phyloP scores from a whole-genome alignment of 2,888 invertebrate species.

The Cryptocheilus praepositus region DNA sequence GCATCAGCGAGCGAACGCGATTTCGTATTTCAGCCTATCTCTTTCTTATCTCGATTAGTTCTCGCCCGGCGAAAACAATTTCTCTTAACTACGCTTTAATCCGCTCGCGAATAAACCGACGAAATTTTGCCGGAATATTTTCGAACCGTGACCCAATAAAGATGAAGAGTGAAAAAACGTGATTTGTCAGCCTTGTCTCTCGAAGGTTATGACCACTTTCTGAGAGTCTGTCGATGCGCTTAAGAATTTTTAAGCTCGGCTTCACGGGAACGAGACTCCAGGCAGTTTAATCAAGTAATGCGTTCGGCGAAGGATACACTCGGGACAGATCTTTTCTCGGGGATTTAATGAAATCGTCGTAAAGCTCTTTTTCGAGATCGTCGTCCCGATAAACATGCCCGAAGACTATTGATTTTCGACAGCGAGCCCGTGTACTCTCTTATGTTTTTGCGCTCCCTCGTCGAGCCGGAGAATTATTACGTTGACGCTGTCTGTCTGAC shows the following conservation, averaged over 20 bases:
- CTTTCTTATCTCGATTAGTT: too few species aligned
- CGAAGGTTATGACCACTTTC: too few species aligned
- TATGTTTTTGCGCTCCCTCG: too few species aligned
- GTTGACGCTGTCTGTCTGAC: too few species aligned
- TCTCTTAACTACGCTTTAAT: too few species aligned
- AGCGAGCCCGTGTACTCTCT: not conserved
- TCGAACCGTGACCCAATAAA: not conserved
- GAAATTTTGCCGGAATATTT: too few species aligned
- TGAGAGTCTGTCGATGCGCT: conserved; percentile 10
- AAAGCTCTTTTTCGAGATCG: conserved; percentile 26
- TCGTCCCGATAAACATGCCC: conserved; percentile 24
- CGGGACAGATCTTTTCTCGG: conserved; percentile 19
- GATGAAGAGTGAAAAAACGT: not conserved
- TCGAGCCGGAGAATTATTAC: too few species aligned
- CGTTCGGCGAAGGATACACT: conserved; percentile 22
- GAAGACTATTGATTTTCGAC: conserved; percentile 31
- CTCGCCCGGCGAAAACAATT: too few species aligned
- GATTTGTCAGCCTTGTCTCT: too few species aligned
- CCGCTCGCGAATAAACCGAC: too few species aligned
- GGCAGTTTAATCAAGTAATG: conserved; percentile 36
- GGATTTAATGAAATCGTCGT: conserved; percentile 13
- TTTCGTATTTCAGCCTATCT: too few species aligned
- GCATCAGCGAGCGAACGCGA: too few species aligned
- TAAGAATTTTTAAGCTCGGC: conserved; percentile 17
- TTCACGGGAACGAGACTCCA: conserved; percentile 16